Conservation (phyloP, 2,113 vertebrate species). For the Cyanistes caeruleus region DNA sequence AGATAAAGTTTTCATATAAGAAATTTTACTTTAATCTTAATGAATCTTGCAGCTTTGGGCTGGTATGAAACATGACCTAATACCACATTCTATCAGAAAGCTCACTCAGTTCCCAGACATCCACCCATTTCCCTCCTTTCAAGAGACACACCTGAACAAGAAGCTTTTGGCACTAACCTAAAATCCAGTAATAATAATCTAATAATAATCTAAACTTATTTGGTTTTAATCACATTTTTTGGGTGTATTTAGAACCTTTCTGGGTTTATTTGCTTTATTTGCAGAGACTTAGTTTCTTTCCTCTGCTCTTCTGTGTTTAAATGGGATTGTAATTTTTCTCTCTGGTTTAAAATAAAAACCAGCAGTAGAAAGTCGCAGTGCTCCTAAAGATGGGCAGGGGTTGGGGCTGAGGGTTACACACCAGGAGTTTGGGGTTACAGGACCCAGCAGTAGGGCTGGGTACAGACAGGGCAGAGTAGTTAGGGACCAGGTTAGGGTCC, state of each 20-base stretch:
- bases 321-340: rapidly evolving
- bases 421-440: not conserved
- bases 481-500: not conserved
- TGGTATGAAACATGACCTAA: not conserved
- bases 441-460: not conserved
- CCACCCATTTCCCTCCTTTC: not conserved
- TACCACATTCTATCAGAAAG: not conserved
- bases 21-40: not conserved
- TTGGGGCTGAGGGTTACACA: not conserved
- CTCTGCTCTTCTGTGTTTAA: not conserved
- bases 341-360: not conserved
- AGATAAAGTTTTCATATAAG: not conserved
- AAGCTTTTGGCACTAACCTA: not conserved
- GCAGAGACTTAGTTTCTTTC: not conserved
- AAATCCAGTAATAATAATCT: no score
- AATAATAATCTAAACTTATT: not conserved
- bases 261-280: not conserved
- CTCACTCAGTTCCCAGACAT: not conserved
- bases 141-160: not conserved
- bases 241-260: rapidly evolving
- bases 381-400: not conserved
- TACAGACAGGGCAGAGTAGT: not conserved
- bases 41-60: not conserved
- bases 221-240: not conserved
- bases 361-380: rapidly evolving